Conservation (phyloP, 2,113 vertebrate species). For the Heloderma charlesbogerti region DNA sequence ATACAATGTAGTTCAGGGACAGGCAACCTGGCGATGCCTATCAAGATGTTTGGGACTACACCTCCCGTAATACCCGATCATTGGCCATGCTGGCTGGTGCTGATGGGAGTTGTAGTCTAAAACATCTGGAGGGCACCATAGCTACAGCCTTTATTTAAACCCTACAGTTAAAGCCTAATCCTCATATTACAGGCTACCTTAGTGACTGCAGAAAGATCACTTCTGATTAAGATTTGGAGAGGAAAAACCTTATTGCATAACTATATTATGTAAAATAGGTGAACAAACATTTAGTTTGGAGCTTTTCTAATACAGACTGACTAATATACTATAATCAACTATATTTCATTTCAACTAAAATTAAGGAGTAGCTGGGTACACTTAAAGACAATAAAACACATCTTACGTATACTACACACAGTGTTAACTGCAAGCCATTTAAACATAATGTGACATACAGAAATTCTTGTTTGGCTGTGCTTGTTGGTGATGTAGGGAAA, state of each 20-base stretch:
- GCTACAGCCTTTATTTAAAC: background rate
- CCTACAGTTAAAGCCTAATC: background rate
- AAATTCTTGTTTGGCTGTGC: constrained; percentile 99
- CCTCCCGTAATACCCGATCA: too few relatives aligned
- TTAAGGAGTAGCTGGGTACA: constrained; percentile 54
- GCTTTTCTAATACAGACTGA: constrained; percentile 20
- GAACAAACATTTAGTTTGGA: background rate
- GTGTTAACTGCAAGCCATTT: constrained; percentile 75
- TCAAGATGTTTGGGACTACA: too few relatives aligned
- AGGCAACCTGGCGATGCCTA: too few relatives aligned
- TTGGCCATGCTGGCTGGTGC: too few relatives aligned
- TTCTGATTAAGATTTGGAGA: background rate
- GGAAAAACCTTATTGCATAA: background rate
- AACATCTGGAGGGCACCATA: too few relatives aligned
- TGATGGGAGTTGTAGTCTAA: too few relatives aligned
- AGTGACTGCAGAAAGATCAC: background rate
- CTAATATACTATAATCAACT: constrained; percentile 23
- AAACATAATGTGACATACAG: constrained; percentile 89
- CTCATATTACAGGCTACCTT: background rate
- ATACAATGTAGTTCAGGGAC: background rate
- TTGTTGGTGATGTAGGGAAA: constrained; percentile 99
- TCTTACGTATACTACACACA: constrained; percentile 64
- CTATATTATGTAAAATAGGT: background rate
- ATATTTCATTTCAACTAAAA: constrained; percentile 5
- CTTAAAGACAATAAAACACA: constrained; percentile 64